phyloP scores from a whole-genome alignment of 2,113 vertebrate species.

The Donacobius atricapilla region DNA sequence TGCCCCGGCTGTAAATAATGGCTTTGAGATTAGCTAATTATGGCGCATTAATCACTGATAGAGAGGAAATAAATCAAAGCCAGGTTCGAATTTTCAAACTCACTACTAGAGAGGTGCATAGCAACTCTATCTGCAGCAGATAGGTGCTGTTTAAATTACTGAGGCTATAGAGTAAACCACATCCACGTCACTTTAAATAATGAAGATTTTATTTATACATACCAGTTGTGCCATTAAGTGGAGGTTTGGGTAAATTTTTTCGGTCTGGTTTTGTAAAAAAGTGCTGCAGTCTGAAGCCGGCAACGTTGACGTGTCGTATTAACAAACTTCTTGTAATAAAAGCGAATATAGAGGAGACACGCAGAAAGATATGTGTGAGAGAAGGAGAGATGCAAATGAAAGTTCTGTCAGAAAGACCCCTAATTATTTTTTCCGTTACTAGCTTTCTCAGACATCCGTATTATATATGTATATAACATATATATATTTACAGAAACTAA shows the following conservation, averaged over 20 bases:
- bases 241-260: constrained; percentile 1
- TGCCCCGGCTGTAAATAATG: constrained; percentile 77
- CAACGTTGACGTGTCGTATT: neutral
- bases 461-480: neutral
- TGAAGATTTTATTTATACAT: constrained; percentile 77
- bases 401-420: neutral
- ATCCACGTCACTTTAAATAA: constrained; percentile 69
- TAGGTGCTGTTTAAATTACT: constrained; percentile 78
- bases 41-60: constrained; percentile 81
- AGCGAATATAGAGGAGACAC: neutral
- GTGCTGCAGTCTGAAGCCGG: neutral
- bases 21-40: constrained; percentile 84
- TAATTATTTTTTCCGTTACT: neutral
- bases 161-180: constrained; percentile 74
- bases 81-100: constrained; percentile 64
- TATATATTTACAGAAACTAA: neutral
- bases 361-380: neutral
- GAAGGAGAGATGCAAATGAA: neutral
- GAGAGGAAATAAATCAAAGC: constrained; percentile 80
- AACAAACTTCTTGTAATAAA: constrained; percentile 26
- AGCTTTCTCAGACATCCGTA: neutral
- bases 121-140: constrained; percentile 71
- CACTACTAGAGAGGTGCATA: constrained; percentile 50
- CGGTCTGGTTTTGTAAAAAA: neutral
- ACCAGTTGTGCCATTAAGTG: constrained; percentile 51